Conservation (phyloP, 2,113 vertebrate genomes). For the Eupsittula cactorum region DNA sequence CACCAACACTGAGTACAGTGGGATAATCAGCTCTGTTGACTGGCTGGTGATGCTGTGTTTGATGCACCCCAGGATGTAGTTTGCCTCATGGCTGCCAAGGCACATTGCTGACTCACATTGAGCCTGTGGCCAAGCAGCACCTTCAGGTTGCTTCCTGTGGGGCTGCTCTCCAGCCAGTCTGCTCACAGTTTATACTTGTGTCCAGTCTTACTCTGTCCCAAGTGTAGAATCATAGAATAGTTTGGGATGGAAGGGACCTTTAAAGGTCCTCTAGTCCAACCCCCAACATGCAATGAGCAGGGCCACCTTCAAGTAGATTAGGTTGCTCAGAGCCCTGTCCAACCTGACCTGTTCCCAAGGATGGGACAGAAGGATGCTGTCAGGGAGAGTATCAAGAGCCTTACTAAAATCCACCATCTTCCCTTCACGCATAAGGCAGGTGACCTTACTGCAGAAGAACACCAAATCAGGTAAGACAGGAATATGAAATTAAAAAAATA, state of each 20-base stretch:
- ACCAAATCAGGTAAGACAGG: background rate
- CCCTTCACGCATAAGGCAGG: background rate
- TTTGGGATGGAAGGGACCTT: background rate
- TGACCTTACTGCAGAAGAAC: background rate
- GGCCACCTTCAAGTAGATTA: background rate
- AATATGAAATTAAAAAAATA: background rate
- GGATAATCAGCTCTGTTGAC: background rate
- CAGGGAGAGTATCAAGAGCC: background rate
- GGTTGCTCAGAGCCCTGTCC: background rate
- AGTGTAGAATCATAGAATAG: background rate
- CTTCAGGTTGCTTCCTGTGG: background rate
- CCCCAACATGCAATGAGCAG: background rate
- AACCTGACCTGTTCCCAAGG: background rate
- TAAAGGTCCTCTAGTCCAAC: background rate
- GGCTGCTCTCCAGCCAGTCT: background rate
- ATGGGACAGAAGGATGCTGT: background rate
- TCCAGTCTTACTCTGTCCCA: background rate
- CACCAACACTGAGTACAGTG: background rate
- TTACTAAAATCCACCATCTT: background rate
- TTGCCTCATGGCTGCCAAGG: background rate
- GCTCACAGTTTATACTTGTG: background rate
- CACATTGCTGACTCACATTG: background rate
- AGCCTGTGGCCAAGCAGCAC: background rate
- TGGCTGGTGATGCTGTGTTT: background rate
- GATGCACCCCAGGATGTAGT: background rate